phyloP scores from a whole-genome alignment of 2,113 vertebrate species.

The Anas platyrhynchos region DNA sequence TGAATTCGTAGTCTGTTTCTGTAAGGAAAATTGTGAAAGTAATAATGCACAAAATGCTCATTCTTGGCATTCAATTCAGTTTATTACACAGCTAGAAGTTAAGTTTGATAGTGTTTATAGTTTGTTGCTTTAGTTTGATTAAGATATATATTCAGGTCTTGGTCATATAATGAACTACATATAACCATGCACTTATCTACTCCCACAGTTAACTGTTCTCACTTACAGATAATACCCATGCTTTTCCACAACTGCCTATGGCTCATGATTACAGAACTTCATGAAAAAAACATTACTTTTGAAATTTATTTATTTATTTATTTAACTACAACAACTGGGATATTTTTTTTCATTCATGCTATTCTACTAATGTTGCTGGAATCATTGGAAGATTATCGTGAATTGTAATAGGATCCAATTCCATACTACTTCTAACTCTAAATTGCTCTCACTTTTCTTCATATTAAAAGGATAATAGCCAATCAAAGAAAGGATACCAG shows the following conservation, averaged over 20 bases:
- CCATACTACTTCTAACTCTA: not conserved
- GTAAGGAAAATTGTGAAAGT: not conserved
- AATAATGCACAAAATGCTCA: not conserved
- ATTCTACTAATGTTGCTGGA: no score
- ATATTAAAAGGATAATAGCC: not conserved
- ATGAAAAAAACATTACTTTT: not conserved
- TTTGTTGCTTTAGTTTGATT: not conserved
- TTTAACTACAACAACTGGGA: not conserved
- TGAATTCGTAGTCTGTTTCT: not conserved
- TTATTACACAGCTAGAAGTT: no score
- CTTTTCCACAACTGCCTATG: not conserved
- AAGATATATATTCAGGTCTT: not conserved
- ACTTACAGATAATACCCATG: not conserved
- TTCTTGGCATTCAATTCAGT: not conserved
- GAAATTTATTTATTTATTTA: not conserved
- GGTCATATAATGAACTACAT: not conserved
- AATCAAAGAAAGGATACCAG: not conserved
- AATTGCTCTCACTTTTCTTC: not conserved
- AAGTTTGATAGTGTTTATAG: not conserved
- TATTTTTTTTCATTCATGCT: not conserved
- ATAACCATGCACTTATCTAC: not conserved
- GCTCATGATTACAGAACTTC: not conserved
- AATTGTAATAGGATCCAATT: not conserved
- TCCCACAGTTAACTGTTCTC: not conserved
- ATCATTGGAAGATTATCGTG: not conserved